Conservation (phyloP, 2,113 vertebrate species). For the Ivindomyrus marchei region DNA sequence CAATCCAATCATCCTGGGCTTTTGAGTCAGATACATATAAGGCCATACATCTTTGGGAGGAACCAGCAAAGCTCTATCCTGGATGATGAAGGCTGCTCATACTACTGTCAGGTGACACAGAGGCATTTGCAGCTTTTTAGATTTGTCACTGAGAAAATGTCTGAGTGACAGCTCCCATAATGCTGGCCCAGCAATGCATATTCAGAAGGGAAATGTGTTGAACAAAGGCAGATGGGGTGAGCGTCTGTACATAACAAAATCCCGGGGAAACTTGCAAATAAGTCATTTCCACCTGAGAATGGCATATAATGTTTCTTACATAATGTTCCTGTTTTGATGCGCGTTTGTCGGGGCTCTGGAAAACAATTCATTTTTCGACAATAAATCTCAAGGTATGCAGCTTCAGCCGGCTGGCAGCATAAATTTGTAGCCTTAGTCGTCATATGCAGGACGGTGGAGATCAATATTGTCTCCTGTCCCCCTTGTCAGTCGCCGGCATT, state of each 20-base stretch:
- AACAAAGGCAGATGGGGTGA: neutral
- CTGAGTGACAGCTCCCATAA: constrained; percentile 16
- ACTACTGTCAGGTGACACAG: constrained; percentile 12
- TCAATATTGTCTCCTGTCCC: constrained; percentile 24
- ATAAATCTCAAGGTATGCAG: constrained; percentile 1
- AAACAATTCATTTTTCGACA: neutral
- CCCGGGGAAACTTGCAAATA: neutral
- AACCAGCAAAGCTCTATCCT: neutral
- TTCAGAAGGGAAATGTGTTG: constrained; percentile 8
- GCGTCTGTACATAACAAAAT: neutral
- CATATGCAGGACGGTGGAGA: neutral
- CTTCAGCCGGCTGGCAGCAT: neutral
- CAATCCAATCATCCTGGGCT: constrained; percentile 3
- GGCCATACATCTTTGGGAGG: neutral
- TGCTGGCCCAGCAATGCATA: neutral
- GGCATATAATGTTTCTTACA: neutral
- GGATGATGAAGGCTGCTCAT: constrained; percentile 11
- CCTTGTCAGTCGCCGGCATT: constrained; percentile 26
- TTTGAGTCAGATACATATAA: constrained; percentile 2
- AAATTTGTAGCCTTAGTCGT: neutral
- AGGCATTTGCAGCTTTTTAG: constrained; percentile 16
- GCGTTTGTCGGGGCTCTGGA: neutral
- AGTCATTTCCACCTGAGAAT: constrained; percentile 2
- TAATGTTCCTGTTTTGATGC: neutral
- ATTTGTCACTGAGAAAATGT: constrained; percentile 10